Evolutionary conservation across 2,888 invertebrate genomes (phyloP).

Genomic region (Venusia cambrica): DNA sequence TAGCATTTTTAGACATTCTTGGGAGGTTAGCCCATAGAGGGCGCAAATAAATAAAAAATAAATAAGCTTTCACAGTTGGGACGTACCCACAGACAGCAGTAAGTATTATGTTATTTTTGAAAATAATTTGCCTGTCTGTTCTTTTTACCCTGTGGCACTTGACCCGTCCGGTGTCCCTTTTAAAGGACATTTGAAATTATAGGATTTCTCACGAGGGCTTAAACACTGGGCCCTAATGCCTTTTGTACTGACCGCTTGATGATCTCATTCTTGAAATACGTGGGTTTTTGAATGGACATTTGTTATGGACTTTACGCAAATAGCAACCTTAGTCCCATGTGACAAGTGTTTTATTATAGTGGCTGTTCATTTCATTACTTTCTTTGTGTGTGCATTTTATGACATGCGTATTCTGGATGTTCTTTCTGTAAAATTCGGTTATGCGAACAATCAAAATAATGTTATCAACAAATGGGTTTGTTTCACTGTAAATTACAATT

Average conservation of each 20-base stretch:
- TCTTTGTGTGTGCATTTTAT: constrained; percentile 5
- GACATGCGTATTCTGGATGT: constrained; percentile 4
- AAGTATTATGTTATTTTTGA: too few species aligned
- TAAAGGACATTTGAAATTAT: constrained; percentile 29
- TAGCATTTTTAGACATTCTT: too few species aligned
- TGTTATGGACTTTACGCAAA: constrained; percentile 10
- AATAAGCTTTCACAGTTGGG: too few species aligned
- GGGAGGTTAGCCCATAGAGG: too few species aligned
- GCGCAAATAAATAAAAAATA: too few species aligned
- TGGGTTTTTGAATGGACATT: constrained; percentile 24
- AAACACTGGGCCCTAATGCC: constrained; percentile 31
- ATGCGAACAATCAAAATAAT: constrained; percentile 7
- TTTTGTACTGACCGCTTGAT: constrained; percentile 34
- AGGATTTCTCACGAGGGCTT: constrained; percentile 36
- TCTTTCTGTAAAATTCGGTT: constrained; percentile 10
- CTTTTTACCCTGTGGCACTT: constrained; percentile 6
- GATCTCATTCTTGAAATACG: constrained; percentile 34
- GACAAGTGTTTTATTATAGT: constrained; percentile 1
- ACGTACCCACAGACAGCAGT: too few species aligned
- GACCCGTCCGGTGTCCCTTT: constrained; percentile 20
- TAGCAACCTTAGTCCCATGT: constrained; percentile 3
- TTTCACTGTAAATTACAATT: too few species aligned
- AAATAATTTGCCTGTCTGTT: constrained; percentile 5
- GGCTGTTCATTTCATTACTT: constrained; percentile 6
- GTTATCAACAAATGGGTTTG: too few species aligned